Base-by-base conservation (phyloP, 2,888 invertebrate genomes). In the Mesorhabditis spiculigera region DNA sequence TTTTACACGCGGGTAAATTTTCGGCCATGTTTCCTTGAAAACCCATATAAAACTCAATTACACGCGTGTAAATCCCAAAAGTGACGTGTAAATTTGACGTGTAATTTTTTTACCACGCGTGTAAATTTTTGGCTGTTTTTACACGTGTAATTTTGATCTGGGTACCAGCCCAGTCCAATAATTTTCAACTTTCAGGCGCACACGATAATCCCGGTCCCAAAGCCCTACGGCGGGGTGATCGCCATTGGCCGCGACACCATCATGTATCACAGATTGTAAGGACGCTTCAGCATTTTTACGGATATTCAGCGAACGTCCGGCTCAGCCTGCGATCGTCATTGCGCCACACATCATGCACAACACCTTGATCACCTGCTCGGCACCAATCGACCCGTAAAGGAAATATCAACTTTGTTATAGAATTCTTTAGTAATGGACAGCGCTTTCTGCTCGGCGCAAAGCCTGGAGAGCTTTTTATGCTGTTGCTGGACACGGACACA, bases 221-320 rank as follows among this genome's bases (percentile, higher is more conserved):
- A 93, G 69, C 96, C 96, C 4, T 90, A 94, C 78, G 92, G 92
- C 87, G 98, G 98, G 61, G 94, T 94, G 1, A 91, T 98, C 81
- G 93, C 98, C 16, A 93, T 98, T 85, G 97, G 97, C 0, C 94
- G 95, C 84, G 96, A 98, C 87, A 94, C 95, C 41, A 95, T 98
- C 86, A 91, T 95, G 4, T 97, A 50, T 50, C 8, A 97, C 86
- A 96, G 83, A 93, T 95, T 87, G 95, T 81, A 67, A 67, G 71
- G 67, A 5, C 10, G 41, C 13, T 65, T 50, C 16, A 28, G 16
- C 10, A 66, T 13, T 43, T 43, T 28, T 28, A 28, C 28, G 28
- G 8, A 50, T 50, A n/a, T 50, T 50, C 58, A 13, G 8, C n/a
- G n/a, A n/a, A 13, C 10, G 58, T n/a, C 8, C 10, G 8, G 8